phyloP scores from a whole-genome alignment of 2,113 vertebrate genomes.

The Petrocephalus zakoni region DNA sequence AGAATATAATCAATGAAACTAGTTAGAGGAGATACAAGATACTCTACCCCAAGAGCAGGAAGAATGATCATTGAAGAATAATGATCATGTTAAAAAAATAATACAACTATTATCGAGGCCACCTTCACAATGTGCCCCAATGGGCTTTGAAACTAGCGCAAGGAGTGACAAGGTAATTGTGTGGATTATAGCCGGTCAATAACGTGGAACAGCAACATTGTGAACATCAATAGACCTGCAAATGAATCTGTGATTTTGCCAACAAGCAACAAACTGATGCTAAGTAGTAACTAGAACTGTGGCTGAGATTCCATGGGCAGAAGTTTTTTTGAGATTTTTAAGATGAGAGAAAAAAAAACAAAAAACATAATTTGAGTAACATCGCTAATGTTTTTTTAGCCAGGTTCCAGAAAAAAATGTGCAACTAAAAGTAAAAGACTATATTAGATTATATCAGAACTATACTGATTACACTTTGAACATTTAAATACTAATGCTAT shows the following conservation, averaged over 20 bases:
- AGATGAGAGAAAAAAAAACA: background rate
- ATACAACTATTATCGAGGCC: background rate
- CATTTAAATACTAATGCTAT: background rate
- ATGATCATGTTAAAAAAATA: background rate
- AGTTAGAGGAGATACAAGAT: background rate
- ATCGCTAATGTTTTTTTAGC: background rate
- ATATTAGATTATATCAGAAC: background rate
- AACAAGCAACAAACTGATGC: background rate
- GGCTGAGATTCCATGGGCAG: background rate
- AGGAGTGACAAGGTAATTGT: background rate
- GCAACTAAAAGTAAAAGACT: background rate
- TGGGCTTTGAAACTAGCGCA: background rate
- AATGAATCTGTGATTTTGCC: background rate
- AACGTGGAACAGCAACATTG: background rate
- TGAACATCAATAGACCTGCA: background rate
- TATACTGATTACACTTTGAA: background rate
- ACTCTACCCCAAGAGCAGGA: background rate
- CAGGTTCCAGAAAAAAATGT: background rate
- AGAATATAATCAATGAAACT: background rate
- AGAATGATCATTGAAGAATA: background rate
- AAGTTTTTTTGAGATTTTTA: background rate
- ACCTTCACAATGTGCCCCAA: background rate
- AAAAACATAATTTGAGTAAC: background rate
- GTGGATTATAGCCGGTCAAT: slow-evolving; percentile 8
- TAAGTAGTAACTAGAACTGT: background rate